phyloP scores from a whole-genome alignment of 2,888 invertebrate genomes.

The Phrixothrix hirtus region DNA sequence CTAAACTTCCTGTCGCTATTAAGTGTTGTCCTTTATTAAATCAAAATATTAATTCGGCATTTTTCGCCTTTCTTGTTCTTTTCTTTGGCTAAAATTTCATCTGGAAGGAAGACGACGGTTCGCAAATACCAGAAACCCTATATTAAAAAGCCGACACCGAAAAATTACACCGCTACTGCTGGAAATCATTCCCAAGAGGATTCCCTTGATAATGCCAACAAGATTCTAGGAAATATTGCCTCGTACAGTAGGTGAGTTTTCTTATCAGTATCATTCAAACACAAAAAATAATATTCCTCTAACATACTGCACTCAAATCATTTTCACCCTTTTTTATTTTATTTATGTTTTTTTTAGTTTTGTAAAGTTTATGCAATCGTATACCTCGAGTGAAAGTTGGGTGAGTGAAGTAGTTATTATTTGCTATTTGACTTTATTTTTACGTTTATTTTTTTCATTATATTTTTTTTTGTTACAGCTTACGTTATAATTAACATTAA shows the following conservation, averaged over 20 bases:
- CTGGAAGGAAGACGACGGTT: slow-evolving; percentile 86
- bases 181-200: slow-evolving; percentile 80
- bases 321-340: slow-evolving; percentile 12
- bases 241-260: slow-evolving; percentile 62
- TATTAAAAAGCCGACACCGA: slow-evolving; percentile 79
- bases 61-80: slow-evolving; percentile 37
- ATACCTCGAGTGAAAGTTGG: slow-evolving; percentile 23
- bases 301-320: slow-evolving; percentile 19
- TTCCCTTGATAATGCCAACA: slow-evolving; percentile 78
- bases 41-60: slow-evolving; percentile 37
- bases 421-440: slow-evolving; percentile 25
- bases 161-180: slow-evolving; percentile 70
- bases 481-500: slow-evolving; percentile 9
- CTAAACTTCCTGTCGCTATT: background rate
- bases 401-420: slow-evolving; percentile 20
- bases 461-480: slow-evolving; percentile 4
- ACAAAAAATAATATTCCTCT: slow-evolving; percentile 13
- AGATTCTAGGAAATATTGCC: slow-evolving; percentile 77
- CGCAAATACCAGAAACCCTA: slow-evolving; percentile 88
- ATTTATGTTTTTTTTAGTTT: slow-evolving; percentile 4
- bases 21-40: slow-evolving; percentile 24
- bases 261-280: slow-evolving; percentile 16
- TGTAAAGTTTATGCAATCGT: slow-evolving; percentile 5
- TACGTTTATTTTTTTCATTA: slow-evolving; percentile 9
- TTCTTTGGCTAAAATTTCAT: slow-evolving; percentile 36